Base-by-base conservation (phyloP, 2,888 invertebrate genomes). In the Antheraea yamamai region DNA sequence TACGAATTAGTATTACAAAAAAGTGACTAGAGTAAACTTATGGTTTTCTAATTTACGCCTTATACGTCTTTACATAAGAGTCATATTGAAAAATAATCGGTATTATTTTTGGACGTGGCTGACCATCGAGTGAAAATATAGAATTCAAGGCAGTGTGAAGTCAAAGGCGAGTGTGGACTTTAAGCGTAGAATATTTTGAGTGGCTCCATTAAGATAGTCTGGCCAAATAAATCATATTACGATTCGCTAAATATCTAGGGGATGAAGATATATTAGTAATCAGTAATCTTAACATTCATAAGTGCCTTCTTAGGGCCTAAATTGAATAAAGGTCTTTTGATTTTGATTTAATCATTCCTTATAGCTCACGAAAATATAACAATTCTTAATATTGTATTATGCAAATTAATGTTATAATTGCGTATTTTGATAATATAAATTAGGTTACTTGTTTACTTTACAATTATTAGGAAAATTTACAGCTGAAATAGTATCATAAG, bases 1-100 rank as follows among this genome's bases (percentile, higher is more conserved):
- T 84, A 84, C 87, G 90, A 93, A 92, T 92, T 91, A 92, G 90
- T 91, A 87, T 89, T 87, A 88, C 88, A 91, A 91, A 92, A n/a
- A 92, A 91, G 91, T 88, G 87, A 87, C 87, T 89, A 87, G 84
- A 86, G 83, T 83, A 79, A 76, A 80, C 77, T 80, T 79, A 78
- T 77, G 75, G 76, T 78, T 79, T 79, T 79, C 81, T 71, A 85
- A 89, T 86, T 77, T 83, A 81, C 81, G 77, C 81, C 82, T 82
- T 81, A 78, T 77, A 76, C 16, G 26, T 73, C 23, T 47, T 26
- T 76, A 52, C 61, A 80, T 88, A 91, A 83, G 85, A 88, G 83
- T 81, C 76, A 75, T n/a, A 58, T 76, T 85, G 81, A 81, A 78
- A 79, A 79, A 80, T 83, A 84, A 81, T 12, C 79, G 81, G 79